phyloP scores from a whole-genome alignment of 2,797 vertebrate genomes.

The Falco concolor region DNA sequence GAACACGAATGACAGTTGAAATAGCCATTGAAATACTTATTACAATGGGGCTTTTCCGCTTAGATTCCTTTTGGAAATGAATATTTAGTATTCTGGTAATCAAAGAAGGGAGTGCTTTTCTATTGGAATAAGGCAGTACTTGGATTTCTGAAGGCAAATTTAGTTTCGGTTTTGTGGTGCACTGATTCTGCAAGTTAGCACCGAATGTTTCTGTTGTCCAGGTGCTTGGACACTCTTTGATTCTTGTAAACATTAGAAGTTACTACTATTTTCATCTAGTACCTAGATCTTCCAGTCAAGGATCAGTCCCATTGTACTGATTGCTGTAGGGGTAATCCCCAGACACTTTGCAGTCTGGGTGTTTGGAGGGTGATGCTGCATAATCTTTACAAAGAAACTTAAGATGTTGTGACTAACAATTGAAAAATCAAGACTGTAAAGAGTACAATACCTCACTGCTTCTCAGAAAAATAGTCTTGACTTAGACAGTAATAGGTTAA shows the following conservation, averaged over 20 bases:
- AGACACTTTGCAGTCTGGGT: background rate
- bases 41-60: background rate
- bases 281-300: background rate
- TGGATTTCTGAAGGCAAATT: background rate
- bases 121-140: background rate
- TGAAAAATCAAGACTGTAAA: background rate
- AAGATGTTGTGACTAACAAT: background rate
- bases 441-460: background rate
- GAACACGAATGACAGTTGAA: slow-evolving; percentile 3
- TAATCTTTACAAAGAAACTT: background rate
- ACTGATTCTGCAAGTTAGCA: background rate
- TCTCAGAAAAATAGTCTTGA: background rate
- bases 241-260: background rate
- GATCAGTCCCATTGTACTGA: background rate
- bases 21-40: background rate
- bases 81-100: background rate
- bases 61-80: background rate
- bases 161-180: background rate
- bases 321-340: background rate
- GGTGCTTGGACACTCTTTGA: background rate
- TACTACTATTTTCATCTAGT: background rate
- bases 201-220: background rate
- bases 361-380: background rate
- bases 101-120: background rate
- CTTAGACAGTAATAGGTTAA: slow-evolving; percentile 34